Conservation (phyloP, 1,140 invertebrate genomes). For the Drosophila lacteicornis region DNA sequence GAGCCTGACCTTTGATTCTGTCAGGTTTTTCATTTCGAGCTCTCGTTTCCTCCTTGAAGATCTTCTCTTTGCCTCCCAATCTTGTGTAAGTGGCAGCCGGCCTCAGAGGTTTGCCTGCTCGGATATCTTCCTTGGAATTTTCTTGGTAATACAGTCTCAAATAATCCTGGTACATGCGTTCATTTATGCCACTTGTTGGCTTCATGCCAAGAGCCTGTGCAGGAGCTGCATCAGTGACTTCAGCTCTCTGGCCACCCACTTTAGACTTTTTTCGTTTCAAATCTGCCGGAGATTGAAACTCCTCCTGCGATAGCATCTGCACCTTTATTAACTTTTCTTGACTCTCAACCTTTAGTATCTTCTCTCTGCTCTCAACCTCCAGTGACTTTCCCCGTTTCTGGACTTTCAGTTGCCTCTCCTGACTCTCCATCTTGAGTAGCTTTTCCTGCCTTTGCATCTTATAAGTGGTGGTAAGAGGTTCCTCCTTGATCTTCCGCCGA, state of each 20-base stretch:
- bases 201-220: not conserved
- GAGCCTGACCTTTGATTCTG: not conserved
- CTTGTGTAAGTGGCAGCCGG: slow-evolving; percentile 26
- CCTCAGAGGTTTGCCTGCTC: not conserved
- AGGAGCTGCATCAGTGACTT: not conserved
- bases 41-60: not conserved
- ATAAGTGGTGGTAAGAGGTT: not conserved
- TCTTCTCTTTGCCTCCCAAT: not conserved
- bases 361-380: not conserved
- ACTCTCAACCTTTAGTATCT: not conserved
- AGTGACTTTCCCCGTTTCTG: too few relatives aligned
- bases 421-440: not conserved
- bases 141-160: slow-evolving; percentile 7
- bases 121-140: not conserved
- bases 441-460: not conserved
- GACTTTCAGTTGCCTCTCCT: not conserved
- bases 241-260: not conserved
- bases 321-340: not conserved
- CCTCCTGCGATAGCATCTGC: not conserved
- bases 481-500: not conserved
- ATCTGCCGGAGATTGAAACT: not conserved
- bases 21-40: not conserved
- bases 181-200: not conserved
- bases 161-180: slow-evolving; percentile 5
- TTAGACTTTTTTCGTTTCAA: not conserved